Conservation (phyloP, 2,113 vertebrate species). For the Indicator maculatus region DNA sequence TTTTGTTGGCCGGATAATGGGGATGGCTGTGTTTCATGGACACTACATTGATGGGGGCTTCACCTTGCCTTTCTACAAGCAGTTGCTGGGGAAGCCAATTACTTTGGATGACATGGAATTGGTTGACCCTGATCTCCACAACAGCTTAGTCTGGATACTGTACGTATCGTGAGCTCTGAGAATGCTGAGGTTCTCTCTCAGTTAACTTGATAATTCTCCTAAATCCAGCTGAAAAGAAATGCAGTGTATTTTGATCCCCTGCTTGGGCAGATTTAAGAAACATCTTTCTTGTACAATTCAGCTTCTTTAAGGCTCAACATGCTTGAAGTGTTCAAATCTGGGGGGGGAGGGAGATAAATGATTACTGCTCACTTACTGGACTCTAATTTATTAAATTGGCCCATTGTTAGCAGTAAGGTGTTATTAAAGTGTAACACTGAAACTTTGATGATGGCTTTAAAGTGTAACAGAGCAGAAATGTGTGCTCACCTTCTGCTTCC, state of each 20-base stretch:
- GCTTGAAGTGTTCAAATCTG: neutral
- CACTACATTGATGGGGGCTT: constrained; percentile 99
- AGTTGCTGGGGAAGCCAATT: constrained; percentile 97
- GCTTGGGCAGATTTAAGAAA: neutral
- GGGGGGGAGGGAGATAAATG: too few relatives aligned
- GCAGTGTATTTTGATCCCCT: neutral
- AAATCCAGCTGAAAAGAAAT: neutral
- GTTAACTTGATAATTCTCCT: neutral
- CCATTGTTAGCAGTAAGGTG: neutral
- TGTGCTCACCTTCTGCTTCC: neutral
- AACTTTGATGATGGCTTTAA: neutral
- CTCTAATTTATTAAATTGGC: neutral
- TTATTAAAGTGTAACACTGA: neutral
- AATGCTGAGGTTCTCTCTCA: neutral
- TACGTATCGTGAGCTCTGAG: constrained; percentile 73
- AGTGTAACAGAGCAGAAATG: neutral
- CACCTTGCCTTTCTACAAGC: constrained; percentile 97
- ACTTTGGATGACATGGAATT: constrained; percentile 98
- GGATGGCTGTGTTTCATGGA: constrained; percentile 98
- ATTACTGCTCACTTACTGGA: neutral
- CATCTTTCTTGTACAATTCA: neutral
- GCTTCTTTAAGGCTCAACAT: neutral
- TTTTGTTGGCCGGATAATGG: constrained; percentile 98
- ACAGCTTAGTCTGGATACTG: constrained; percentile 99
- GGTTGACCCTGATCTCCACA: constrained; percentile 97